These are phyloP conservation scores for Lottia gigantea DNA, from an alignment of 2,888 invertebrate species.

Conservation along the genomic window DNA sequence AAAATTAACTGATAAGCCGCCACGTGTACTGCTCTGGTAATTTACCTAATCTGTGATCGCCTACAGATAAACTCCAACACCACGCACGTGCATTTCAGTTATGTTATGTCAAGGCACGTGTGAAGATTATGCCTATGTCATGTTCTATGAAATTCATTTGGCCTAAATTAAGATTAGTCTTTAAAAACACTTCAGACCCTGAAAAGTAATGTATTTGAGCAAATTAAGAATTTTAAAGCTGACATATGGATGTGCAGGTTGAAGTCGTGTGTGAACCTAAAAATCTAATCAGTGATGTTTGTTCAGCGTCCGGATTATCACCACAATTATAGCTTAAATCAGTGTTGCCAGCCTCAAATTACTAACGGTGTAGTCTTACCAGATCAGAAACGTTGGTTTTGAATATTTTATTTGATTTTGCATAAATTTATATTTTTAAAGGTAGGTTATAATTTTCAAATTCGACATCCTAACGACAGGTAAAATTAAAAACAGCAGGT, in stretches of 20 bases:
- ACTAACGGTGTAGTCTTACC: no score
- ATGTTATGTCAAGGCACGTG: constrained; percentile 4
- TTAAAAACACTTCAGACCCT: neutral
- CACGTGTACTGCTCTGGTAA: constrained; percentile 1
- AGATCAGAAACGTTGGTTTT: no score
- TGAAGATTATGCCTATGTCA: constrained; percentile 4
- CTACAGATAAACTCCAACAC: neutral
- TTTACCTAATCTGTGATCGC: constrained; percentile 7
- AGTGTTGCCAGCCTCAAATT: no score
- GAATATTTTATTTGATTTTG: no score
- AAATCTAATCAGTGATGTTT: neutral
- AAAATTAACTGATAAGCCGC: neutral
- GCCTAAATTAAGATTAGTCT: neutral
- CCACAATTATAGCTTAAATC: no score
- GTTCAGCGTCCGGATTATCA: neutral
- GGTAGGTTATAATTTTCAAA: no score
- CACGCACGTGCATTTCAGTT: neutral
- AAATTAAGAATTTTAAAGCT: no score
- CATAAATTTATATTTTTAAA: no score
- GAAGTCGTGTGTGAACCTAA: neutral
- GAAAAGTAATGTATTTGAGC: no score
- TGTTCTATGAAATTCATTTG: constrained; percentile 2
- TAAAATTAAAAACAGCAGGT: no score
- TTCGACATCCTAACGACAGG: no score
- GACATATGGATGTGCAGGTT: neutral